Percentiles rank a stretch among this genome's conserved stretches.
Evolutionary conservation across 2,113 vertebrate genomes (phyloP).

Genomic region (Eptesicus fuscus): DNA sequence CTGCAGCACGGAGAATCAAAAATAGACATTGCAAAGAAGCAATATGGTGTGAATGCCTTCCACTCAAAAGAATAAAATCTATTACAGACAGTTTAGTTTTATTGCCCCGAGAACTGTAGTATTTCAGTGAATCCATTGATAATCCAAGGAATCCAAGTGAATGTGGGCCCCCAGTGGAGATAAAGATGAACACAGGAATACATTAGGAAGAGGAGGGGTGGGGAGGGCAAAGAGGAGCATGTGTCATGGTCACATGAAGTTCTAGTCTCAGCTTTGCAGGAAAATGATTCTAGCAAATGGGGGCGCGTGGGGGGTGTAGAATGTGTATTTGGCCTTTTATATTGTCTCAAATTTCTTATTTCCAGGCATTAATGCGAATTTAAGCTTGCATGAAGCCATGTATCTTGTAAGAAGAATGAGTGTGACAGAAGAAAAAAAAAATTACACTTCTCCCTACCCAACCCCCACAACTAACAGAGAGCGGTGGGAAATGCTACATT

Average conservation of each 20-base stretch:
- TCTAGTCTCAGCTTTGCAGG: background rate
- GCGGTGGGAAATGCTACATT: background rate
- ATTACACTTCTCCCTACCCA: background rate
- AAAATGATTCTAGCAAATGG: background rate
- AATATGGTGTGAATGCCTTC: background rate
- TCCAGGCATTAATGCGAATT: background rate
- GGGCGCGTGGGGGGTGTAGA: background rate
- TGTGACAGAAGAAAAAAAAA: background rate
- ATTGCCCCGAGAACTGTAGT: background rate
- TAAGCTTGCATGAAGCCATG: background rate
- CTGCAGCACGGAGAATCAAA: conserved; percentile 7
- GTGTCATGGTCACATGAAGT: background rate
- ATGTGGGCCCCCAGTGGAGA: background rate
- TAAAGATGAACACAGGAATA: background rate
- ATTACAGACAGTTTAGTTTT: background rate
- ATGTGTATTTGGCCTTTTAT: background rate
- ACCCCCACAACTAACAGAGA: background rate
- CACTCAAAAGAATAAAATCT: background rate
- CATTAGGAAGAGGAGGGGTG: background rate
- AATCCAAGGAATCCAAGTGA: background rate
- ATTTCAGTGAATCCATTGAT: background rate
- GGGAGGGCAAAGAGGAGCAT: background rate
- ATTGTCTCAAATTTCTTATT: background rate
- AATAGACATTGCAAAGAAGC: conserved; percentile 26
- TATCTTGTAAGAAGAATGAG: background rate